These are phyloP conservation scores for Brachyopa scutellaris DNA, from an alignment of 2,888 invertebrate genomes.

Conservation along the genomic window DNA sequence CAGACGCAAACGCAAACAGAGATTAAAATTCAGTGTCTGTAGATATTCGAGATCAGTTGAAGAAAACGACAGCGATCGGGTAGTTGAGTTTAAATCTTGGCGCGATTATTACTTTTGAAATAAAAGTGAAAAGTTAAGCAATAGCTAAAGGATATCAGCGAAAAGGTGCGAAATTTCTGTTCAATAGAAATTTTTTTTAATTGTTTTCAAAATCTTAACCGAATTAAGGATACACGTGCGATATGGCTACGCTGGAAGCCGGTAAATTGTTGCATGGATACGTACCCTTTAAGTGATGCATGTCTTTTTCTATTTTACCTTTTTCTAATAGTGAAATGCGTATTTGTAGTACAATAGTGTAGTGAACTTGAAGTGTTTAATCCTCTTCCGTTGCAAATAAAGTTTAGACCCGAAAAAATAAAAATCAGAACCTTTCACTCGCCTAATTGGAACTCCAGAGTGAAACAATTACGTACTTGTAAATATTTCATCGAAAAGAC, in stretches of 20 bases:
- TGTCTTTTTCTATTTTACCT: too few species aligned
- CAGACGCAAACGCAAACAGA: conserved; percentile 3
- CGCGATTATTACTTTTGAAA: neutral
- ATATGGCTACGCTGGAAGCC: conserved; percentile 36
- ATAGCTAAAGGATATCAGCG: neutral
- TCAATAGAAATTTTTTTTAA: neutral
- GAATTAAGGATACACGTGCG: conserved; percentile 6
- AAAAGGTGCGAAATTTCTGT: conserved; percentile 12
- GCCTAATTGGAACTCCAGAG: too few species aligned
- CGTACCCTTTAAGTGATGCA: conserved; percentile 20
- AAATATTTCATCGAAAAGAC: too few species aligned
- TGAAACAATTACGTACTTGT: too few species aligned
- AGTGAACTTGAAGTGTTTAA: too few species aligned
- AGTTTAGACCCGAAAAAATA: too few species aligned
- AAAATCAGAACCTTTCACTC: too few species aligned
- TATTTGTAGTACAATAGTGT: too few species aligned
- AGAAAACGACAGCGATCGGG: conserved; percentile 36
- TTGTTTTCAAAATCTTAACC: neutral
- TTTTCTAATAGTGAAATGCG: too few species aligned
- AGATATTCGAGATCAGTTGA: conserved; percentile 57
- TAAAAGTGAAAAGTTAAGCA: neutral
- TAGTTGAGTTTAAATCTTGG: neutral
- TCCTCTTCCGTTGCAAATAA: too few species aligned
- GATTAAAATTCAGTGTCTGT: conserved; percentile 56
- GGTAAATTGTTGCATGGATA: conserved; percentile 56